These are phyloP conservation scores for Nasonia oneida DNA, from an alignment of 2,888 invertebrate species.

Conservation along the genomic window DNA sequence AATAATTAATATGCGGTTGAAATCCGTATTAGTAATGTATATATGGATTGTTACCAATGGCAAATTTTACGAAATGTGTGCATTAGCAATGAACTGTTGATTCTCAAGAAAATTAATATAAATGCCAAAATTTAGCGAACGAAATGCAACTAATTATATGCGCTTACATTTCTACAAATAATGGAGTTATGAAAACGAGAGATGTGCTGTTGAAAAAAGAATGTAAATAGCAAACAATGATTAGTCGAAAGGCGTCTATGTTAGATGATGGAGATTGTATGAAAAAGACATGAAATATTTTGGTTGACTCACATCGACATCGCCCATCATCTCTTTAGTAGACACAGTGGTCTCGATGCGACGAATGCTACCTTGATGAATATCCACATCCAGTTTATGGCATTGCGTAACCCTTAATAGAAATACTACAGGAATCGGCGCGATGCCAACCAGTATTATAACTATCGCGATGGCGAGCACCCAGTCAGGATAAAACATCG, in stretches of 20 bases:
- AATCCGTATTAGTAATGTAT: background rate
- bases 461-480: conserved; percentile 87
- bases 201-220: background rate
- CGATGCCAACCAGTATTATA: conserved; percentile 89
- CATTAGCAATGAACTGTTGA: background rate
- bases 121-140: background rate
- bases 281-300: conserved; percentile 10
- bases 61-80: background rate
- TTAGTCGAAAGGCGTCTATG: background rate
- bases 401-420: conserved; percentile 93
- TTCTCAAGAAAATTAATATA: background rate
- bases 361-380: conserved; percentile 94
- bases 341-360: conserved; percentile 96
- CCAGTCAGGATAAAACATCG: conserved; percentile 89
- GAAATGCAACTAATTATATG: conserved; percentile 5
- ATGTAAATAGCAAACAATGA: conserved; percentile 1
- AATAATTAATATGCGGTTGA: no score
- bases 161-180: background rate
- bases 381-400: conserved; percentile 92
- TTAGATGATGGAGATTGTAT: background rate
- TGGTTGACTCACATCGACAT: conserved; percentile 90
- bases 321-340: conserved; percentile 96
- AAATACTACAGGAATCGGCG: conserved; percentile 93
- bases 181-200: background rate
- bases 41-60: conserved; percentile 17